These are phyloP conservation scores for Oreochromis grahami DNA, from an alignment of 2,797 vertebrate genomes.

Conservation along the genomic window DNA sequence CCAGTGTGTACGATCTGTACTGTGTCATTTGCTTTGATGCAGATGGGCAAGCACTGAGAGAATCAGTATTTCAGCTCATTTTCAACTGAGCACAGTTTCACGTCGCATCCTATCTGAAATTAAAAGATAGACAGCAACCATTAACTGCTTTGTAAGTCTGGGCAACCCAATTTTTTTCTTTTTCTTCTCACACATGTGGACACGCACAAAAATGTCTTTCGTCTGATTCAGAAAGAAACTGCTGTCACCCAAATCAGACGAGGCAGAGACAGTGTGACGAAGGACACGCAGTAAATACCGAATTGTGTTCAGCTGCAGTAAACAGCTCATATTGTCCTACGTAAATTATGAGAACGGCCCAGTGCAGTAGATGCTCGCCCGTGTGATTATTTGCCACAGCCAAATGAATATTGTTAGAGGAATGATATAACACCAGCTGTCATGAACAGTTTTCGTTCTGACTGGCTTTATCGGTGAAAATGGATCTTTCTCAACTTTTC, in stretches of 20 bases:
- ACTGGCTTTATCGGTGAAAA: conserved; percentile 17
- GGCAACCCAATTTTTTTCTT: not conserved
- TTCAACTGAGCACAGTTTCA: conserved; percentile 7
- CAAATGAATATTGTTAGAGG: not conserved
- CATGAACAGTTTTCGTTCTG: not conserved
- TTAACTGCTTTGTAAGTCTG: not conserved
- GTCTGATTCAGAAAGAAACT: not conserved
- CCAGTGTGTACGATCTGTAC: not conserved
- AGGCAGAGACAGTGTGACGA: not conserved
- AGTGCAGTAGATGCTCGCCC: not conserved
- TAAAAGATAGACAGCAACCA: conserved; percentile 23
- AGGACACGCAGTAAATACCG: not conserved
- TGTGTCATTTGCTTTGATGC: not conserved
- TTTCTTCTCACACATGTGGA: not conserved
- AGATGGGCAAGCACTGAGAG: not conserved
- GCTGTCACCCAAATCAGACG: not conserved
- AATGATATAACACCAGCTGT: conserved; percentile 21
- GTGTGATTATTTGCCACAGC: conserved; percentile 2
- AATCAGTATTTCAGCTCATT: not conserved
- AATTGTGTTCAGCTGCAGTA: not conserved
- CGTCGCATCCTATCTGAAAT: conserved; percentile 32
- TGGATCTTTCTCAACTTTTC: not conserved
- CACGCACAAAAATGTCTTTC: not conserved
- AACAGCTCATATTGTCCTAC: not conserved
- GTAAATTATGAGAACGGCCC: not conserved